Conservation (phyloP, 2,113 vertebrate species). For the Rhodinocichla rosea region DNA sequence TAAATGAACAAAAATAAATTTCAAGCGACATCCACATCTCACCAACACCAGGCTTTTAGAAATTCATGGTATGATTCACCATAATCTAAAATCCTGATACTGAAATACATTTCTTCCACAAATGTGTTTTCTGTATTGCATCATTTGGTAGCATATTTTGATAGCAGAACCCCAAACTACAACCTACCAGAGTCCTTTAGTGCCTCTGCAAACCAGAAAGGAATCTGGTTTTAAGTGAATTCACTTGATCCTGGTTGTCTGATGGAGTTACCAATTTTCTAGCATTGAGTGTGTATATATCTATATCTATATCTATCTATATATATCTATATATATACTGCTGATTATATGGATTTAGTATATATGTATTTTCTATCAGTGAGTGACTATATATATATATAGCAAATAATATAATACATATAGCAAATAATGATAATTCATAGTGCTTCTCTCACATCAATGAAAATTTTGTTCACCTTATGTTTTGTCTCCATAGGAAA, state of each 20-base stretch:
- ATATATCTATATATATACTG: neutral
- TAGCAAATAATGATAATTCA: neutral
- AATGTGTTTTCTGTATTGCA: neutral
- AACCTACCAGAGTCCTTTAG: neutral
- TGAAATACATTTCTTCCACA: neutral
- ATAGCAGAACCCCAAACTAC: neutral
- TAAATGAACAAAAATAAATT: neutral
- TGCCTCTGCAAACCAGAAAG: neutral
- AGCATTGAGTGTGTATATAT: neutral
- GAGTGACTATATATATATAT: too few relatives aligned
- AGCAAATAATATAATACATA: too few relatives aligned
- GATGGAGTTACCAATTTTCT: neutral
- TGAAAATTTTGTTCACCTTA: neutral
- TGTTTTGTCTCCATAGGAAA: neutral
- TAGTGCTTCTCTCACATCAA: neutral
- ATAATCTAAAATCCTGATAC: neutral
- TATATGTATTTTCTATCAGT: neutral
- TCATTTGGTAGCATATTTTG: neutral
- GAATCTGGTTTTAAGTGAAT: neutral
- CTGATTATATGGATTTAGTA: neutral
- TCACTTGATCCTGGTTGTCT: neutral
- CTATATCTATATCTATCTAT: neutral
- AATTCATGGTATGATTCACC: neutral
- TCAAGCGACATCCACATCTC: neutral
- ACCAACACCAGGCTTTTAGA: neutral